These are phyloP conservation scores for Carposina sasakii DNA, from an alignment of 1,140 invertebrate genomes.

Conservation along the genomic window DNA sequence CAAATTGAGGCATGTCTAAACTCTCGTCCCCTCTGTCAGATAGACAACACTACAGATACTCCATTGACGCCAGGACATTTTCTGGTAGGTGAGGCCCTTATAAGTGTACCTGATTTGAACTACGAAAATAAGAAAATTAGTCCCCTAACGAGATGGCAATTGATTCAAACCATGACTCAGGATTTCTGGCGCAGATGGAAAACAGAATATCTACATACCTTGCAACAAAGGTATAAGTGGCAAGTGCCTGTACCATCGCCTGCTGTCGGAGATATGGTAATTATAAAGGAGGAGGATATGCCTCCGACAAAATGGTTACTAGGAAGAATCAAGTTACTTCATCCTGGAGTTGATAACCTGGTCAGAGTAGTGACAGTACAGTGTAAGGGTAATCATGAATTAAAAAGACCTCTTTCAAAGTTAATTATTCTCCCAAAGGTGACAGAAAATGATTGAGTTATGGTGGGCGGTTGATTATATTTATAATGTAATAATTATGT, in stretches of 20 bases:
- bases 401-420: constrained; percentile 6
- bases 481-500: too few relatives aligned
- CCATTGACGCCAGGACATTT: constrained; percentile 47
- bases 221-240: constrained; percentile 27
- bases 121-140: constrained; percentile 14
- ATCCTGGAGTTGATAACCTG: constrained; percentile 31
- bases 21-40: constrained; percentile 21
- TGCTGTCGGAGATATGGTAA: constrained; percentile 21
- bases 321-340: constrained; percentile 33
- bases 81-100: constrained; percentile 41
- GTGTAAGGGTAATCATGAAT: constrained; percentile 8
- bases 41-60: constrained; percentile 9
- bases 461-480: too few relatives aligned
- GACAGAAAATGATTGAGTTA: too few relatives aligned
- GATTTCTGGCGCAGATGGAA: constrained; percentile 27
- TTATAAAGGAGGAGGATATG: constrained; percentile 33
- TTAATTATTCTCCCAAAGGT: constrained; percentile 11
- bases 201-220: constrained; percentile 27
- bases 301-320: constrained; percentile 39
- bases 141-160: constrained; percentile 26
- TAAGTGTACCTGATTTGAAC: constrained; percentile 21
- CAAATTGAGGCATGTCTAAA: constrained; percentile 31
- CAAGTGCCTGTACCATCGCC: constrained; percentile 13
- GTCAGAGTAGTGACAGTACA: constrained; percentile 31
- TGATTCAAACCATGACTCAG: constrained; percentile 26